Evolutionary conservation across 1,140 invertebrate genomes (phyloP), one percentile per base, ranked within the genome.

Genomic region (Drosophila leontia): DNA sequence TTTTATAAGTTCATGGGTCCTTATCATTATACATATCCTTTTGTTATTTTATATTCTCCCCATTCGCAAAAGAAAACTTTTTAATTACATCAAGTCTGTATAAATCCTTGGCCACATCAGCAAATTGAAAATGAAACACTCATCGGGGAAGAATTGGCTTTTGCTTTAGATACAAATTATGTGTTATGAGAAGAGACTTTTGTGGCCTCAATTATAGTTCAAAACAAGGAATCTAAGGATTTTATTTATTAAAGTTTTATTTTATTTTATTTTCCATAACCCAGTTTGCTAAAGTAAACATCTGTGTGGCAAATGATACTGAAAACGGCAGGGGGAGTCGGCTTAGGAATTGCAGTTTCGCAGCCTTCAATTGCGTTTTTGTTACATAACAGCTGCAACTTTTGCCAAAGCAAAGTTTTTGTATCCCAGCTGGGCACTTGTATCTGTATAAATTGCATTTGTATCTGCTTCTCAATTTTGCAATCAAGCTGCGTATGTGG

Each of bases 401-500:
- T 56, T 74, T 60, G 45, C 37, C 67, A 68, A 56, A 42, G 37
- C 37, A 12, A 74, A 72, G 53, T 74, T 74, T 74, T 72, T 72
- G 70, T 58, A 74, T 72, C 70, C 72, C 45, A 50, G 68, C 68
- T 59, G 35, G 35, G 44, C 48, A 41, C 35, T 41, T 72, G 67
- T 72, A 50, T 71, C 67, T 48, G 67, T 59, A 59, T 50, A 59
- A 51, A 51, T 59, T 60, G 44, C 26, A 60, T 23, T 42, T 39
- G 70, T 72, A 70, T 59, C 51, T 59, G 37, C 26, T 51, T 50
- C 32, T 37, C 37, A 35, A 34, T 71, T 65, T 68, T 37, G 69
- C 69, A 72, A 62, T 62, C 62, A 64, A 41, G 29, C 58, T 26
- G 23, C 34, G 50, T 69, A 29, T 41, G 50, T 41, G 26, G 35